Base-by-base conservation (phyloP, 2,888 invertebrate genomes). In the Thereva nobilitata region DNA sequence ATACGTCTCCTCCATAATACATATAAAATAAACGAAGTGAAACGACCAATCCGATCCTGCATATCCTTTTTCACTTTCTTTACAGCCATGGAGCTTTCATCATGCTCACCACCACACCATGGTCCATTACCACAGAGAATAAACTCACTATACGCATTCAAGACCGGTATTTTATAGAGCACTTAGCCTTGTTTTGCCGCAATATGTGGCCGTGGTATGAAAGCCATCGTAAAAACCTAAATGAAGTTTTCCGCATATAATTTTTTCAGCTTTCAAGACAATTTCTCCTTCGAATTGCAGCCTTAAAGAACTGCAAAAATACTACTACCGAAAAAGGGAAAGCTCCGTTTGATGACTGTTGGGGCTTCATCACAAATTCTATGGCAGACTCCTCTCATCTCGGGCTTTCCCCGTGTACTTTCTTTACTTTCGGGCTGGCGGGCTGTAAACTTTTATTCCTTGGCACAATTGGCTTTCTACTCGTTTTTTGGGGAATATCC, bases 351-450 rank as follows among this genome's bases (percentile, higher is more conserved):
- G 3, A 7, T 23, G 23, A 35, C 4, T 41, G 42, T 1, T n/a
- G n/a, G n/a, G 37, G 34, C 44, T 44, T 57, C 57, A 57, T 57
- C 44, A n/a, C 35, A 57, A 59, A 47, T 59, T 59, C 59, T 59
- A 12, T 5, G 59, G 23, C 47, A 35, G 47, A 47, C 7, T 12
- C 4, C 12, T 40, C 35, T 44, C 34, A 45, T 44, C n/a, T 23
- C 37, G 34, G 8, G 6, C 12, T 49, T 2, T 49, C 10, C 12
- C 6, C 9, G n/a, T 49, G 12, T 49, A 37, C 34, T 3, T 52
- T 35, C 35, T 52, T n/a, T 2, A 34, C 6, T 52, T 52, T 52
- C 6, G 45, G 8, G 10, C 12, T 1, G 49, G 38, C 12, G 49
- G 42, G 47, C 38, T 40, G 59, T 34, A 59, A 47, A 49, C 59